Conservation (phyloP, 2,113 vertebrate species). For the Tetraodon nigroviridis region DNA sequence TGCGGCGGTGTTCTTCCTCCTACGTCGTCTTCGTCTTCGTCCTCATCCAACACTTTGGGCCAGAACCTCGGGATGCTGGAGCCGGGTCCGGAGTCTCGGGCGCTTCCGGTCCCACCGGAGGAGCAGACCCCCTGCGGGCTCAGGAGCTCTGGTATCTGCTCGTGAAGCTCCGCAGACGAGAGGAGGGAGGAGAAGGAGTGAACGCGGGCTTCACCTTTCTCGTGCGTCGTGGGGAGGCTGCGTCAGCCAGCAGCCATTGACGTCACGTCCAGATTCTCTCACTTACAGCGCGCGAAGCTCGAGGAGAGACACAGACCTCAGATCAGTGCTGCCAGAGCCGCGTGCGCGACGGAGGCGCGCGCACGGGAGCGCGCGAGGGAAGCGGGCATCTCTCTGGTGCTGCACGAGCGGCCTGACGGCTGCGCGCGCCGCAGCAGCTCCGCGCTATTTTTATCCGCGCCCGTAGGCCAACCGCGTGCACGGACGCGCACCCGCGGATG, state of each 20-base stretch:
- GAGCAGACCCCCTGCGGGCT: conserved; percentile 17
- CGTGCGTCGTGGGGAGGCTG: conserved; percentile 79
- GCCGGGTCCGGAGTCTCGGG: conserved; percentile 43
- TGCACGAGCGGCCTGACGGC: too few relatives aligned
- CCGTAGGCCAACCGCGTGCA: conserved; percentile 64
- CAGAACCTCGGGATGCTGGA: conserved; percentile 30
- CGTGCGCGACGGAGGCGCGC: too few relatives aligned
- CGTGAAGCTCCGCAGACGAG: conserved; percentile 83
- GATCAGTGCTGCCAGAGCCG: too few relatives aligned
- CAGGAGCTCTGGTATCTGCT: conserved; percentile 68
- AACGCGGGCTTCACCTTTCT: conserved; percentile 68
- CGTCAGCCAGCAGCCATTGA: conserved; percentile 80
- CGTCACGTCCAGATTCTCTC: conserved; percentile 85
- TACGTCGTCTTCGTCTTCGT: conserved; percentile 51
- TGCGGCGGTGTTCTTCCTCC: conserved; percentile 47
- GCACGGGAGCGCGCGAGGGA: too few relatives aligned
- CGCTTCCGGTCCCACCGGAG: conserved; percentile 39
- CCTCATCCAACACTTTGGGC: too few relatives aligned
- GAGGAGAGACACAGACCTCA: neutral
- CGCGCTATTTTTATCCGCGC: conserved; percentile 80
- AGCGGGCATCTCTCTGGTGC: too few relatives aligned
- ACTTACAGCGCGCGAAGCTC: conserved; percentile 63
- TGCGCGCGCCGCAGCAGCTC: conserved; percentile 70
- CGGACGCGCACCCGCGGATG: neutral
- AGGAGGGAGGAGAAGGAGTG: conserved; percentile 65